A percentile compares a stretch with the other conserved stretches of the same genome.
Conservation (phyloP, 2,888 invertebrate genomes). For the Leucoptera coffeella region DNA sequence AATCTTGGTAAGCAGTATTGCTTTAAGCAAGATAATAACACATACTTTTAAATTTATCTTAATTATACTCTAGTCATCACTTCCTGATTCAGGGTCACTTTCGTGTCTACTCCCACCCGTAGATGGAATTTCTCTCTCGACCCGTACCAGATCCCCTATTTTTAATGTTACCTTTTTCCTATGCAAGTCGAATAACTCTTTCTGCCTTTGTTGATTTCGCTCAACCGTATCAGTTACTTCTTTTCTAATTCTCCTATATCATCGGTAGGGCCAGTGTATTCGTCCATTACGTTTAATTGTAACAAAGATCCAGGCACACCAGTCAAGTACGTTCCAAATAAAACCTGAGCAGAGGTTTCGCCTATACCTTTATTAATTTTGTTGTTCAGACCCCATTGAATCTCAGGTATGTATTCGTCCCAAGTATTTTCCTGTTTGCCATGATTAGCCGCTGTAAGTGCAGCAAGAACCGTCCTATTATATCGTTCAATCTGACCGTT, state of each 20-base stretch:
- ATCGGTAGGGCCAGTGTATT: background rate
- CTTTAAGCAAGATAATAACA: too few species aligned
- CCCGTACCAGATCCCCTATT: background rate
- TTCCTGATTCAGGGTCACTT: too few species aligned
- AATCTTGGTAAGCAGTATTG: too few species aligned
- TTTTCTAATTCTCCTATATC: background rate
- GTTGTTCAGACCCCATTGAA: conserved; percentile 2
- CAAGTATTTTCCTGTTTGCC: background rate
- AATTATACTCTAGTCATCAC: too few species aligned
- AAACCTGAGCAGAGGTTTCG: conserved; percentile 7
- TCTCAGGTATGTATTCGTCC: background rate
- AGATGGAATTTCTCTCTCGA: background rate
- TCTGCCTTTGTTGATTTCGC: background rate
- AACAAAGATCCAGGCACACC: background rate
- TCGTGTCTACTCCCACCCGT: background rate
- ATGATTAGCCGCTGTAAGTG: conserved; percentile 4
- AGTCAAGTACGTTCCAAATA: conserved; percentile 12
- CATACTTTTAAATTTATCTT: too few species aligned
- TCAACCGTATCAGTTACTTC: background rate
- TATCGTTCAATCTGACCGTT: conserved; percentile 7
- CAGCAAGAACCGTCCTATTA: conserved; percentile 2
- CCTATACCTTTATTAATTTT: conserved; percentile 5
- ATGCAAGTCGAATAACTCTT: background rate
- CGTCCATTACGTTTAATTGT: background rate
- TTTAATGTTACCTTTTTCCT: background rate